These are phyloP conservation scores for Laticauda laticaudata DNA, from an alignment of 2,113 vertebrate genomes.

Conservation along the genomic window DNA sequence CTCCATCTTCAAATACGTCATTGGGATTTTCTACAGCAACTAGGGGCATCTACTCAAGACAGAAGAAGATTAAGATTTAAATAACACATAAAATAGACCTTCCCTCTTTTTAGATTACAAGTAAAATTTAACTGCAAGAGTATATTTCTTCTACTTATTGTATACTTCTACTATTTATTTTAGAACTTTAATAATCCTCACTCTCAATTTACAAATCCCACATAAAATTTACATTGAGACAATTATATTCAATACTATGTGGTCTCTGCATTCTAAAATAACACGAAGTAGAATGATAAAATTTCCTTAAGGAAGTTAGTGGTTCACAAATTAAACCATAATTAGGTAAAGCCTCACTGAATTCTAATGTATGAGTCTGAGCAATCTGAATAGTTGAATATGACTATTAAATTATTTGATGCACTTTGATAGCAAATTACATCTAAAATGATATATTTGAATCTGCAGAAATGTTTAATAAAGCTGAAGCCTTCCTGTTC, in stretches of 20 bases:
- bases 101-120: background rate
- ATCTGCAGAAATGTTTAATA: background rate
- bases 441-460: background rate
- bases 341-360: background rate
- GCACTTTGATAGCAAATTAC: background rate
- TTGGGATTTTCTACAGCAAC: slow-evolving; percentile 72
- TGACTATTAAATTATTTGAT: background rate
- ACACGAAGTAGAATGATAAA: background rate
- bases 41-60: slow-evolving; percentile 69
- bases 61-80: slow-evolving; percentile 22
- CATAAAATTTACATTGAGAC: background rate
- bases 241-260: background rate
- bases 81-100: background rate
- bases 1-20: slow-evolving; percentile 86
- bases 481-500: background rate
- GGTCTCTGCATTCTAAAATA: background rate
- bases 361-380: background rate
- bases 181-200: background rate
- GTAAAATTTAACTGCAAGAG: background rate
- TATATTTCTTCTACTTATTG: background rate
- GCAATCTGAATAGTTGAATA: background rate
- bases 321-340: background rate
- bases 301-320: background rate
- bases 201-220: background rate
- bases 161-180: background rate